Evolutionary conservation across 2,797 vertebrate species (phyloP), one percentile per base, ranked within the genome.

Genomic region (Phrynocephalus vlangalii): DNA sequence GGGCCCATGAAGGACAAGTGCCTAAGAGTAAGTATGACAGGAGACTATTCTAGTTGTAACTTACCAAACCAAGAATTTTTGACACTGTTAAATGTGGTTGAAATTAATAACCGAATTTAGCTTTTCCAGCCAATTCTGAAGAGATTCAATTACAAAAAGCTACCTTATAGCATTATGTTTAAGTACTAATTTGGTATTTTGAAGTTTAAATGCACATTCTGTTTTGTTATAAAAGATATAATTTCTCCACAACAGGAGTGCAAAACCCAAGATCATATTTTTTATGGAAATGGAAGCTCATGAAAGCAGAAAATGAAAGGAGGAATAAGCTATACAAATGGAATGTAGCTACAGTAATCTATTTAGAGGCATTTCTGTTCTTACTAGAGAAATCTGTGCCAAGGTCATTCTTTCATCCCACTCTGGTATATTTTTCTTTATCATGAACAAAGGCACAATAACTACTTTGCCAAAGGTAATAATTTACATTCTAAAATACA

Each of bases 231-330:
- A 77, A 33, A 86, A 83, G 48, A 24, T 26, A 89, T 86, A 89
- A 26, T 72, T 73, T 24, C 89, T 88, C 77, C 77, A 84, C 30
- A 86, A 71, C 0, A 81, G 77, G 67, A 92, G 79, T 89, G 82
- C 86, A 89, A 91, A 92, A 56, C 80, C 44, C 30, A 85, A 24
- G 10, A 5, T 86, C 71, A 44, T 82, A 86, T 81, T 86, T 89
- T 89, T 92, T 87, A 88, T 77, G 88, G 84, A 73, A 71, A 80
- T 87, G 22, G n/a, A 70, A 85, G 38, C 33, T 83, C 76, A 91
- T 71, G 78, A 84, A 50, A 91, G 63, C 28, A 82, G 26, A 5
- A 28, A 84, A n/a, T n/a, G n/a, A n/a, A n/a, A 82, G 24, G 28
- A 68, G 79, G 72, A 88, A 92, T 78, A 91, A 83, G 7, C 5